Conservation (phyloP, 2,888 invertebrate species). For the Hyalella azteca region DNA sequence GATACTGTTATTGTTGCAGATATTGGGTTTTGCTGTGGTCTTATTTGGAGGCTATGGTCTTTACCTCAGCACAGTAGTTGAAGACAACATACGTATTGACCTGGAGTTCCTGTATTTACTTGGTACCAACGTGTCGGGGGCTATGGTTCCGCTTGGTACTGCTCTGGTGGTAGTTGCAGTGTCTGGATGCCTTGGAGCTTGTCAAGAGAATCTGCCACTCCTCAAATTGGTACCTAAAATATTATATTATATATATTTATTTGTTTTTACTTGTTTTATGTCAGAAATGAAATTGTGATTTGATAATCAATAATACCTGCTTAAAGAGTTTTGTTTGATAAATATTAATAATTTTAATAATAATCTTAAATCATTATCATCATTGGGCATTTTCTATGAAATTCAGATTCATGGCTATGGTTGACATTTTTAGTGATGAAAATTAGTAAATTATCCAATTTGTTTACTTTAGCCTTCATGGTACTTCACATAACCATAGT, state of each 20-base stretch:
- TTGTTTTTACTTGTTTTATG: not conserved
- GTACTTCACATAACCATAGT: too few species aligned
- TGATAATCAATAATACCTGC: too few species aligned
- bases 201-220: conserved; percentile 18
- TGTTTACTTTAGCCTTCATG: too few species aligned
- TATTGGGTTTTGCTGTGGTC: conserved; percentile 8
- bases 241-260: not conserved
- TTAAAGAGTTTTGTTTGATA: too few species aligned
- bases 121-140: not conserved
- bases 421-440: too few species aligned
- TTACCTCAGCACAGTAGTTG: conserved; percentile 18
- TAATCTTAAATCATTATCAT: too few species aligned
- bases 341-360: too few species aligned
- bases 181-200: conserved; percentile 17
- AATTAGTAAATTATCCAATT: too few species aligned
- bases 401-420: too few species aligned
- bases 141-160: conserved; percentile 29
- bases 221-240: conserved; percentile 17
- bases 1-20: not conserved
- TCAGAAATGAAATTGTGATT: too few species aligned
- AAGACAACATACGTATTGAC: conserved; percentile 12
- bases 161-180: conserved; percentile 24
- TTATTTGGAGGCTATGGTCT: not conserved
- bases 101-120: conserved; percentile 27
- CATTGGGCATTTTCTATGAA: too few species aligned